phyloP scores from a whole-genome alignment of 2,113 vertebrate genomes.

The Echinops telfairi region DNA sequence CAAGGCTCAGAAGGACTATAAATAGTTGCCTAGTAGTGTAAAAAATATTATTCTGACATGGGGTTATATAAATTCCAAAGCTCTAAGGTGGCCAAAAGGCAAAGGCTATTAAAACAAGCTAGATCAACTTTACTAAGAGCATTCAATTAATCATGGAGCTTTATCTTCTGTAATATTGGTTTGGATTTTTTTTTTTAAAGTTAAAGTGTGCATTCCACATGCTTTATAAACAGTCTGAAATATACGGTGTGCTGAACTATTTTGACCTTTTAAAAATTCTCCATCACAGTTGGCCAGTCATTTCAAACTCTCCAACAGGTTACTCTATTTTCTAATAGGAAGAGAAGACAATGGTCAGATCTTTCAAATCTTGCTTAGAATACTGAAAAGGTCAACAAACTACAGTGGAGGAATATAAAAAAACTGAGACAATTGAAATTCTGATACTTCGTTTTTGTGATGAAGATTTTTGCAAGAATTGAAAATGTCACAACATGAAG shows the following conservation, averaged over 20 bases:
- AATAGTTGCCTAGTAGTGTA: slow-evolving; percentile 66
- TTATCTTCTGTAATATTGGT: slow-evolving; percentile 40
- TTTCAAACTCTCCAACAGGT: slow-evolving; percentile 77
- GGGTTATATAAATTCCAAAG: slow-evolving; percentile 53
- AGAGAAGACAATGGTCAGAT: slow-evolving; percentile 83
- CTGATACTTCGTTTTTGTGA: slow-evolving; percentile 75
- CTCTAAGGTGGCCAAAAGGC: slow-evolving; percentile 61
- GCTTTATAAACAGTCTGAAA: slow-evolving; percentile 62
- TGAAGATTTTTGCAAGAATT: slow-evolving; percentile 79
- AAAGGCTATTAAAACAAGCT: slow-evolving; percentile 66
- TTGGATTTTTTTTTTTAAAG: slow-evolving; percentile 69
- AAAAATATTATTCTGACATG: slow-evolving; percentile 37
- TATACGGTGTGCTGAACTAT: slow-evolving; percentile 60
- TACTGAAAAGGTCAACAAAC: slow-evolving; percentile 89
- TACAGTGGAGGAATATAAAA: slow-evolving; percentile 75
- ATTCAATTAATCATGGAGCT: slow-evolving; percentile 56
- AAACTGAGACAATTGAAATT: slow-evolving; percentile 82
- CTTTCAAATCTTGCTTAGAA: slow-evolving; percentile 83
- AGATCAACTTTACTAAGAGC: slow-evolving; percentile 45
- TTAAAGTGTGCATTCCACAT: slow-evolving; percentile 67
- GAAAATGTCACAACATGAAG: slow-evolving; percentile 86
- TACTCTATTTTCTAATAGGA: slow-evolving; percentile 81
- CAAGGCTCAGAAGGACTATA: slow-evolving; percentile 29
- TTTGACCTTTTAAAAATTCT: slow-evolving; percentile 87
- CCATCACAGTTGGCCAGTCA: slow-evolving; percentile 80